phyloP scores from a whole-genome alignment of 1,140 invertebrate genomes.

The Phortica variegata region DNA sequence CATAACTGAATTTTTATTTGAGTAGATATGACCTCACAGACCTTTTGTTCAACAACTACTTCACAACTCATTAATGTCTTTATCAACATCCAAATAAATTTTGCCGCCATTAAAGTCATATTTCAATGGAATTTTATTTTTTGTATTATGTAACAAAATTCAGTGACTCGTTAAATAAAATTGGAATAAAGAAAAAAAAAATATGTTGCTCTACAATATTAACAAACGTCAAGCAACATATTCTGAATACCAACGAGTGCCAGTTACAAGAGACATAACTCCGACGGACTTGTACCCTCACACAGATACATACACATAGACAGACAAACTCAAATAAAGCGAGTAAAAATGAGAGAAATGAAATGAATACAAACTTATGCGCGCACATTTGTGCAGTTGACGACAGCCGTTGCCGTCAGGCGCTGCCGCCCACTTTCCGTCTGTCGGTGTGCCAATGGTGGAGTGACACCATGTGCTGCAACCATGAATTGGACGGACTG shows the following conservation, averaged over 20 bases:
- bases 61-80: no score
- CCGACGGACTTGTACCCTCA: constrained; percentile 16
- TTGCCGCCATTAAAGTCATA: no score
- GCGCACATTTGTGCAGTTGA: neutral
- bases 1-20: no score
- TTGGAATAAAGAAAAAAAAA: constrained; percentile 10
- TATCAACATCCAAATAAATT: no score
- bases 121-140: no score
- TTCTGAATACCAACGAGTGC: constrained; percentile 48
- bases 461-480: no score
- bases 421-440: no score
- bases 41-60: no score
- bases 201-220: neutral
- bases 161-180: constrained; percentile 25
- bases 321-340: constrained; percentile 20
- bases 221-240: constrained; percentile 23
- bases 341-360: neutral
- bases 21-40: no score
- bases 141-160: constrained; percentile 14
- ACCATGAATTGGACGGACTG: no score
- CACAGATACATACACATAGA: constrained; percentile 3
- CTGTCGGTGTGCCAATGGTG: no score
- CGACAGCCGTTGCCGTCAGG: no score
- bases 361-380: neutral
- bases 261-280: constrained; percentile 35